Conservation (phyloP, 2,113 vertebrate genomes). For the Etia nguti region DNA sequence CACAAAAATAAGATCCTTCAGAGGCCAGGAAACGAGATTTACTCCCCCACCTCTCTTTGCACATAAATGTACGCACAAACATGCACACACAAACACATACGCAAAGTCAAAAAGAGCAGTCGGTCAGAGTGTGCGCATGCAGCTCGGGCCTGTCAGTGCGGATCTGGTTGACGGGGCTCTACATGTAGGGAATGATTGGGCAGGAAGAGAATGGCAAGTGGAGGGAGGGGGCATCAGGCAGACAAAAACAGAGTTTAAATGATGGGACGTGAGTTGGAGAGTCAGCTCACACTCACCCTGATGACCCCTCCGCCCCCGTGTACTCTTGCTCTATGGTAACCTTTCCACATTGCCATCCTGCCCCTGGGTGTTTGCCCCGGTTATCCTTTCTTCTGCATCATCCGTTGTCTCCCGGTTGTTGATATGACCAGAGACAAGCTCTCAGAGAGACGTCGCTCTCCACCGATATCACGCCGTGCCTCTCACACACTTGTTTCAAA, state of each 20-base stretch:
- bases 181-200: slow-evolving; percentile 6
- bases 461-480: slow-evolving; percentile 44
- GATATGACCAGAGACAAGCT: slow-evolving; percentile 63
- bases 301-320: slow-evolving; percentile 34
- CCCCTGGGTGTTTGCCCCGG: slow-evolving; percentile 56
- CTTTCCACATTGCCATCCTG: slow-evolving; percentile 14
- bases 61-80: slow-evolving; percentile 2
- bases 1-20: slow-evolving; percentile 90
- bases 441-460: slow-evolving; percentile 62
- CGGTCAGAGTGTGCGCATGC: slow-evolving; percentile 76
- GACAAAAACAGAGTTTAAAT: slow-evolving; percentile 46
- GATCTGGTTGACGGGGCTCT: slow-evolving; percentile 41
- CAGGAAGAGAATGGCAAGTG: slow-evolving; percentile 19
- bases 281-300: slow-evolving; percentile 53
- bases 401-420: slow-evolving; percentile 44
- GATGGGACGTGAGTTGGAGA: slow-evolving; percentile 60
- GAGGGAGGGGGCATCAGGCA: neutral
- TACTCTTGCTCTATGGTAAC: slow-evolving; percentile 2
- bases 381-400: slow-evolving; percentile 57
- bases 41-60: slow-evolving; percentile 13
- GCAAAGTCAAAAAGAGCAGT: slow-evolving; percentile 93
- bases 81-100: slow-evolving; percentile 10
- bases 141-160: slow-evolving; percentile 72
- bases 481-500: slow-evolving; percentile 60
- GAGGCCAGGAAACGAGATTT: slow-evolving; percentile 71